These are phyloP conservation scores for Pseudorhiza aurosa DNA, from an alignment of 30 jellyfish, hydroid and myxozoan species.

Conservation along the genomic window DNA sequence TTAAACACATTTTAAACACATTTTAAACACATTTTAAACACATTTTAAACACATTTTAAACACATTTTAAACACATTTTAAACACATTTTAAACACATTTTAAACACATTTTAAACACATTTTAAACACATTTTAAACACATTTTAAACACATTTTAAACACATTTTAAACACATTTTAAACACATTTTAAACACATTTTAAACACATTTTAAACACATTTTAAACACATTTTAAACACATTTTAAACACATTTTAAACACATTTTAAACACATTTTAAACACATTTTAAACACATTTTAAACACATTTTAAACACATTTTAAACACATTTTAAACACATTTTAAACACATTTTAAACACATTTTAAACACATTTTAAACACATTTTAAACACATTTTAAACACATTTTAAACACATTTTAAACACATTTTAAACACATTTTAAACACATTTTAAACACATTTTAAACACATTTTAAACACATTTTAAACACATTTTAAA, in stretches of 20 bases:
- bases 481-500: slow-evolving; percentile 28
- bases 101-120: slow-evolving; percentile 29
- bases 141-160: slow-evolving; percentile 23
- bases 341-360: slow-evolving; percentile 35
- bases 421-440: slow-evolving; percentile 32
- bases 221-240: slow-evolving; percentile 31
- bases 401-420: slow-evolving; percentile 34
- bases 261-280: slow-evolving; percentile 28
- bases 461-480: slow-evolving; percentile 33
- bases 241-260: slow-evolving; percentile 33
- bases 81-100: slow-evolving; percentile 32
- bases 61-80: slow-evolving; percentile 32
- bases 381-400: slow-evolving; percentile 30
- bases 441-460: slow-evolving; percentile 31
- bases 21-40: slow-evolving; percentile 33
- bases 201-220: slow-evolving; percentile 32
- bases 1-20: slow-evolving; percentile 31
- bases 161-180: slow-evolving; percentile 30
- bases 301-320: slow-evolving; percentile 32
- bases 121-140: slow-evolving; percentile 35
- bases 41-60: slow-evolving; percentile 28
- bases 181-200: slow-evolving; percentile 34
- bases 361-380: slow-evolving; percentile 23
- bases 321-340: slow-evolving; percentile 29
- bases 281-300: slow-evolving; percentile 32